Base-by-base conservation (phyloP, 2,888 invertebrate species). In the Macropis europaea region DNA sequence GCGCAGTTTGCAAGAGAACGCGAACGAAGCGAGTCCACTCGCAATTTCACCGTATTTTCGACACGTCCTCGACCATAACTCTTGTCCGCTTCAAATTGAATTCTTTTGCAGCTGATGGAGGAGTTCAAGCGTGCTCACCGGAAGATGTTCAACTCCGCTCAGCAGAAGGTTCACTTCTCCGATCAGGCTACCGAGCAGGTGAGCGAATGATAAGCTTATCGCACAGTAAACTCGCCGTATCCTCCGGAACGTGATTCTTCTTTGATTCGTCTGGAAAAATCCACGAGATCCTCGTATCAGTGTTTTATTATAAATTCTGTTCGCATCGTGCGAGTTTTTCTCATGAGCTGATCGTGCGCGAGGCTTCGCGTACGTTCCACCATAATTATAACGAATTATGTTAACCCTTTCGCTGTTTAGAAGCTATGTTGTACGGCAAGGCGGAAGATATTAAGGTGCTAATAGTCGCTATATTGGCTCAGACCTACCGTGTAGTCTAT, bases 111-210 rank as follows among this genome's bases (percentile, higher is more conserved):
- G 81, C 90, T 97, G 73, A 97, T 97, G 95, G 95, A 97, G 89
- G 97, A 97, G 90, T 97, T 97, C 89, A 96, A 95, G 89, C 94
- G 94, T 85, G 96, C 96, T 3, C 97, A 97, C 90, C 93, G 94
- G 83, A 95, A 95, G 91, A 97, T 97, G 97, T 97, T 97, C 88
- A 89, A 87, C 62, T 84, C 85, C 34, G 77, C 85, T 40, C 87
- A 86, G 47, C 88, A 87, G 60, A 86, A 86, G 56, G 78, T 76
- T 13, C 87, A 88, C 45, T 76, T 76, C 53, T 77, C 81, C 26
- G 86, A 87, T 62, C 82, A 85, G 36, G 50, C 72, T 38, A 19
- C 61, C 19, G 87, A 89, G 52, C 86, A 88, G 86, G 89, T 88
- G 81, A 82, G 76, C 59, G 6, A 19, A 1, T 9, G 80, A 78